Base-by-base conservation (phyloP, 2,888 invertebrate species). In the Sinhomidia bicolor region DNA sequence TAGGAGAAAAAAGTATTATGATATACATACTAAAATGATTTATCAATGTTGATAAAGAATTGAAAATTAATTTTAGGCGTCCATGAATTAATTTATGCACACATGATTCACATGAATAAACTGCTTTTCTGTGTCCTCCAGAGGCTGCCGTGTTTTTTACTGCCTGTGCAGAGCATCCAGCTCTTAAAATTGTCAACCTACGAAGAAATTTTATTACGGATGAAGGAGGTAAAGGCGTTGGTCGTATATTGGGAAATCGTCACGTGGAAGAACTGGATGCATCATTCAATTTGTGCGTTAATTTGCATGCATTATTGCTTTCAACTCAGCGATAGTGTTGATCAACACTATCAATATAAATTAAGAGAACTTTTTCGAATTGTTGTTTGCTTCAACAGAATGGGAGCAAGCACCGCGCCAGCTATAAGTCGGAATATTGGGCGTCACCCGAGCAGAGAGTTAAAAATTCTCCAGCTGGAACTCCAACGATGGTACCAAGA, bases 401-500 rank as follows among this genome's bases (percentile, higher is more conserved):
- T 89, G 86, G 86, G 80, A 68, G 79, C 47, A 14, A 62, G n/a
- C 2, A 29, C 85, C 20, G 89, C 85, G 6, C 17, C 76, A 29
- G 76, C 65, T 14, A 54, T 89, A 9, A 81, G 78, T n/a, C 74
- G 71, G 14, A 57, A 9, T 41, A 80, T 65, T 44, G 86, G 51
- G n/a, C 76, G 65, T 0, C 76, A 74, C 2, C 36, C 44, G 17
- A 32, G 14, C 81, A 41, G 89, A 32, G 89, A 80, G 7, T 65
- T 89, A 54, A 88, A 71, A 86, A 89, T 57, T 17, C 71, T 85
- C 12, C 85, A 68, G 44, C 29, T 85, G 12, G 88, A 88, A 14
- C 85, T 81, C n/a, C 87, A 90, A 62, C 76, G 94, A 10, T 93
- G 95, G 36, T 93, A 93, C 26, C 93, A 94, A 0, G 93, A 93